These are phyloP conservation scores for Tipula confusa DNA, from an alignment of 2,888 invertebrate genomes.

Conservation along the genomic window DNA sequence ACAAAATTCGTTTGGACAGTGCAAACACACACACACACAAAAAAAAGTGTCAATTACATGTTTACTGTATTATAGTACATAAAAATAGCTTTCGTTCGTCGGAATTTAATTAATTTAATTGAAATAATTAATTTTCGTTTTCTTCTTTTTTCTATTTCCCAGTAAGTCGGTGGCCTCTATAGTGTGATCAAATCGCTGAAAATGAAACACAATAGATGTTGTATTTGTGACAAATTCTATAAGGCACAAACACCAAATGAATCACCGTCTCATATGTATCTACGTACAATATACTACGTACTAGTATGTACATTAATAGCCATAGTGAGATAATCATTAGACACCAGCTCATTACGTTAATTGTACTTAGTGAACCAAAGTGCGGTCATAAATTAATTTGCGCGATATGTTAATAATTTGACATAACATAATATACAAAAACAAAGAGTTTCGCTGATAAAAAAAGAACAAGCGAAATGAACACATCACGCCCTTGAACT, in stretches of 20 bases:
- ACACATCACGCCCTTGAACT: neutral
- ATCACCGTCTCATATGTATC: neutral
- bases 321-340: neutral
- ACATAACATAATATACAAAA: neutral
- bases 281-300: too few species aligned
- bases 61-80: neutral
- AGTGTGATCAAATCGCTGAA: neutral
- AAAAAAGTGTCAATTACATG: neutral
- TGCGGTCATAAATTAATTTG: neutral
- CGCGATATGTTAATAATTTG: neutral
- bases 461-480: neutral
- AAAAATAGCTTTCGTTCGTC: neutral
- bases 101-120: constrained; percentile 12
- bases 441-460: neutral
- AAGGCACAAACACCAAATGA: neutral
- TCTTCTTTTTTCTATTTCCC: neutral
- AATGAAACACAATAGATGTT: neutral
- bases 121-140: neutral
- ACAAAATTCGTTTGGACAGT: neutral
- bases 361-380: neutral
- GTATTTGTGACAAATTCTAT: neutral
- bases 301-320: neutral
- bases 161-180: neutral
- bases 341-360: neutral
- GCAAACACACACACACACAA: neutral